Evolutionary conservation across 1,140 invertebrate species (phyloP).

Genomic region (Drosophila subpulchrella): DNA sequence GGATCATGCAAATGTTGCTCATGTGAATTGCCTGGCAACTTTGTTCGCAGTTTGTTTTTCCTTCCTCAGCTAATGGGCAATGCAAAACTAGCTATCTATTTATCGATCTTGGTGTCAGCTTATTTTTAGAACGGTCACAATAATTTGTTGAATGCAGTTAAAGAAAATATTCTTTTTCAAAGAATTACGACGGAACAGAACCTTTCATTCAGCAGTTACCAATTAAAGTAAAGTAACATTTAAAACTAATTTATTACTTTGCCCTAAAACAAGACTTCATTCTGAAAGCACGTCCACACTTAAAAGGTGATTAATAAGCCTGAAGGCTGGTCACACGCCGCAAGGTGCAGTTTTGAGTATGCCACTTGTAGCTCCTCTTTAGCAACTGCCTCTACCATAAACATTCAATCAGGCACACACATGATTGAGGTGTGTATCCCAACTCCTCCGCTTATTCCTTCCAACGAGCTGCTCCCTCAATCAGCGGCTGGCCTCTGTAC

Average conservation of each 20-base stretch:
- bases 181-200: too few relatives aligned
- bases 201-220: too few relatives aligned
- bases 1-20: conserved; percentile 17
- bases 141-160: conserved; percentile 4
- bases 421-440: conserved; percentile 29
- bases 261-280: not conserved
- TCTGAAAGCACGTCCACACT: not conserved
- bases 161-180: not conserved
- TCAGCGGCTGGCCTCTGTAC: conserved; percentile 8
- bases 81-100: conserved; percentile 9
- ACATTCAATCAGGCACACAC: conserved; percentile 42
- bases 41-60: not conserved
- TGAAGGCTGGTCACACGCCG: conserved; percentile 22
- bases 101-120: not conserved
- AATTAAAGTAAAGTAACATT: too few relatives aligned
- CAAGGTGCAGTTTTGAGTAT: conserved; percentile 8
- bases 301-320: conserved; percentile 13
- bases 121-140: conserved; percentile 1
- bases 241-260: not conserved
- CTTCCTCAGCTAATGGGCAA: not conserved
- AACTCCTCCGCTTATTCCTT: conserved; percentile 20
- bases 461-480: conserved; percentile 6
- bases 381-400: not conserved
- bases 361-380: conserved; percentile 32
- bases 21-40: not conserved